A percentile compares a stretch with the other conserved stretches of the same genome.
These are phyloP conservation scores for Tiliqua scincoides DNA, from an alignment of 2,113 vertebrate species.

Conservation along the genomic window DNA sequence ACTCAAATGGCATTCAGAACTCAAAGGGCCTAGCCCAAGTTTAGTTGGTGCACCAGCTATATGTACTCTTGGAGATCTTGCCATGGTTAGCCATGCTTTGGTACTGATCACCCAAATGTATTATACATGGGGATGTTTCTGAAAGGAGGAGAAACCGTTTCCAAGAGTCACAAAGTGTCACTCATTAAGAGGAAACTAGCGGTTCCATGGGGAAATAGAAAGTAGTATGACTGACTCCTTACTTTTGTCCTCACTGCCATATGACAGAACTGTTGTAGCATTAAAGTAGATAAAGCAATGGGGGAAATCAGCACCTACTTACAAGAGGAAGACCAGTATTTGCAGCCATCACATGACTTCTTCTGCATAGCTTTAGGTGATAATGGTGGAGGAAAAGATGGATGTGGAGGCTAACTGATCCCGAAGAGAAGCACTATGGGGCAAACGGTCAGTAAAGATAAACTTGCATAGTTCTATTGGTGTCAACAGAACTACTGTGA, in stretches of 20 bases:
- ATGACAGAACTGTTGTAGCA: neutral
- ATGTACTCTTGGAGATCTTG: too few species aligned
- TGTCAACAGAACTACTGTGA: neutral
- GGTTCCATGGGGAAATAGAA: neutral
- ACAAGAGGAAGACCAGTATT: neutral
- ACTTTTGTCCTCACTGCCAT: neutral
- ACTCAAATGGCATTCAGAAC: too few species aligned
- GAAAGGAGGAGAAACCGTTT: neutral
- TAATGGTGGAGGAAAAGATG: neutral
- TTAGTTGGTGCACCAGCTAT: too few species aligned
- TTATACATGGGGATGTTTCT: too few species aligned
- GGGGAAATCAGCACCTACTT: neutral
- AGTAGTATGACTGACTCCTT: neutral
- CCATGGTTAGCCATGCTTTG: too few species aligned
- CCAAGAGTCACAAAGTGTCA: neutral
- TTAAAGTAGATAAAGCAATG: neutral
- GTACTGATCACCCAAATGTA: too few species aligned
- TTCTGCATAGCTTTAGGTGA: neutral
- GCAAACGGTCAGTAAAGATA: neutral
- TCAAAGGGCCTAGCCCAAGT: too few species aligned
- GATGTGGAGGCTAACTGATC: neutral
- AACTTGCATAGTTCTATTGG: neutral
- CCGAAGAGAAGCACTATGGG: neutral
- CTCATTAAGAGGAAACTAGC: neutral
- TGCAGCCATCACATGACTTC: neutral